Evolutionary conservation across 2,888 invertebrate species (phyloP), one percentile per base, ranked within the genome.

Genomic region (Lasius fuliginosus): DNA sequence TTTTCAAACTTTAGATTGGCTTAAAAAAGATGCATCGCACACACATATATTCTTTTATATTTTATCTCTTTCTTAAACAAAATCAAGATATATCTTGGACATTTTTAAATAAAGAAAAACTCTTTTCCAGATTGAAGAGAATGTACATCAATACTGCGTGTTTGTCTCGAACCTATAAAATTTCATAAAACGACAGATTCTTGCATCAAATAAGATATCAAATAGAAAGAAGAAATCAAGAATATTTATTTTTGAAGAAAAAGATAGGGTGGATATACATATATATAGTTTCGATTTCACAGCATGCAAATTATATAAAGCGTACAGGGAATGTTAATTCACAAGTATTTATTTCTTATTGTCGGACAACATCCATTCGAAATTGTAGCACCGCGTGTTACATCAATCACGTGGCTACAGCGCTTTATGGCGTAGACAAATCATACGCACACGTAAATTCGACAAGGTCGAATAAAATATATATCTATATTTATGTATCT

Each of bases 311-410:
- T 81, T 58, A 65, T 11, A 69, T 56, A n/a, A 65, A 69, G 46
- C 40, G 36, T 36, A 33, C 12, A 42, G 12, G 40, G 8, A 8
- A 53, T 75, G 71, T 90, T 90, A 87, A 88, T 89, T 91, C 92
- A 92, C 91, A 92, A 91, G 76, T 90, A 88, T 92, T 93, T 92
- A 83, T 89, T 93, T 89, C 60, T 92, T 91, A 92, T 93, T 92
- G 89, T 93, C 92, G 79, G 86, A 91, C 88, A 92, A 93, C 91
- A 93, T 89, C 88, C 90, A 88, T 86, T 90, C 86, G 79, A 90
- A 90, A 33, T 71, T 62, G 71, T 65, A 60, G 42, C 36, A 65
- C 36, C 84, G 71, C 84, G 82, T 84, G 84, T 73, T 53, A 30
- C 15, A 40, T 49, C 76, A 23, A 33, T 49, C 83, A 86, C 81